Evolutionary conservation across 1,140 invertebrate genomes (phyloP).

Genomic region (Hirudo medicinalis): DNA sequence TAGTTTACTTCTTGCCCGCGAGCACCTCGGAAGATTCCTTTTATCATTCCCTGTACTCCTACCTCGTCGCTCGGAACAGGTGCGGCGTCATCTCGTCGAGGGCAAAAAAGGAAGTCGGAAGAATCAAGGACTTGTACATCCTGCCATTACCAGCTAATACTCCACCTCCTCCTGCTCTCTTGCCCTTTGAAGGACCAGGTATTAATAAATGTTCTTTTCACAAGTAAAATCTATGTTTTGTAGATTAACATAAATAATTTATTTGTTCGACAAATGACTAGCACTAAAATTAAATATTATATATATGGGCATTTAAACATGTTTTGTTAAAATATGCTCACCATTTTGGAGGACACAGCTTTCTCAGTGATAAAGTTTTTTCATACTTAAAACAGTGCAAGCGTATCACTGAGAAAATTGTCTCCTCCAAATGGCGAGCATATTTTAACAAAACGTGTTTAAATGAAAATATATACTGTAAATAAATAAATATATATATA

Average conservation of each 20-base stretch:
- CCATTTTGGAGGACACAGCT: no score
- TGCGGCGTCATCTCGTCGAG: not conserved
- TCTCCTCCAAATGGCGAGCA: no score
- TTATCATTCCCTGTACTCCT: not conserved
- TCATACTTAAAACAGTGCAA: no score
- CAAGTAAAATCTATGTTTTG: not conserved
- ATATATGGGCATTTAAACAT: not conserved
- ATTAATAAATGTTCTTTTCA: conserved; percentile 14
- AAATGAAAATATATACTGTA: no score
- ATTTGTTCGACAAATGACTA: no score
- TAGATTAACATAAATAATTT: no score
- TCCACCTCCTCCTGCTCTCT: conserved; percentile 53
- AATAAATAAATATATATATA: no score
- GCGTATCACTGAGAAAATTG: no score
- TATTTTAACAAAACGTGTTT: no score
- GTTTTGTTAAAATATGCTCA: no score
- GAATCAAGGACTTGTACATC: conserved; percentile 85
- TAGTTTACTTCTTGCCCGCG: not conserved
- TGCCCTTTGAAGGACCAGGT: conserved; percentile 61
- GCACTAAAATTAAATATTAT: not conserved
- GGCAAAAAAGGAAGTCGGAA: not conserved
- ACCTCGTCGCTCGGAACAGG: conserved; percentile 1
- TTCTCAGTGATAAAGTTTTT: no score
- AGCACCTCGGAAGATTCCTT: not conserved
- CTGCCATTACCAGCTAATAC: conserved; percentile 65